Evolutionary conservation across 2,888 invertebrate species (phyloP), one percentile per base, ranked within the genome.

Genomic region (Linyphia triangularis): DNA sequence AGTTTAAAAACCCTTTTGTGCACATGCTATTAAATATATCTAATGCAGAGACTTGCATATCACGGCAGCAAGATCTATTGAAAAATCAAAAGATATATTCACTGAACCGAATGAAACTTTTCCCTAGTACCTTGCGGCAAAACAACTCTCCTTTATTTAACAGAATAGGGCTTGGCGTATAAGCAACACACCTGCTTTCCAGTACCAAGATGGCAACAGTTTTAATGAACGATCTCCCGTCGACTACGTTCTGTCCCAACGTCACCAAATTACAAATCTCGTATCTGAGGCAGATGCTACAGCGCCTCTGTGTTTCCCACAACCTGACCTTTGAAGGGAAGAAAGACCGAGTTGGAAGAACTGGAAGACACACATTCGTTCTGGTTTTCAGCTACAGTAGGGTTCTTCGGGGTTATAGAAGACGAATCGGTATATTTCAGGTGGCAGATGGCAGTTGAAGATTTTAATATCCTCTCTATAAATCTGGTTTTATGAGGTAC

Each of bases 151-250:
- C 1, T 67, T 19, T 37, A 19, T 51, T 5, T 61, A 51, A 19
- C n/a, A 67, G 43, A 79, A 79, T 22, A 79, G 22, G 65, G 40
- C 43, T 79, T 51, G 43, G n/a, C 43, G 33, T 40, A 19, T 43
- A 37, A n/a, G n/a, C 16, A 19, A 28, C 65, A 67, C 78, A 79
- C 78, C 78, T 79, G 78, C 78, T 28, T 26, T n/a, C n/a, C 9
- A 51, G 0, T 43, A 24, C 73, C n/a, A 30, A 9, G 33, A 40
- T 61, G 33, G 30, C 10, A 79, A 19, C 26, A 59, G 22, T 51
- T 30, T 70, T 85, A 85, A 85, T 85, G 75, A 85, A 70, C 30
- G 78, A 77, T 59, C 59, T 59, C 85, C 85, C 59, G 85, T 28
- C 37, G 59, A 37, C 26, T 22, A 30, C 57, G 19, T 69, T 19